Evolutionary conservation across 2,797 vertebrate species (phyloP).

Genomic region (Trachurus trachurus): DNA sequence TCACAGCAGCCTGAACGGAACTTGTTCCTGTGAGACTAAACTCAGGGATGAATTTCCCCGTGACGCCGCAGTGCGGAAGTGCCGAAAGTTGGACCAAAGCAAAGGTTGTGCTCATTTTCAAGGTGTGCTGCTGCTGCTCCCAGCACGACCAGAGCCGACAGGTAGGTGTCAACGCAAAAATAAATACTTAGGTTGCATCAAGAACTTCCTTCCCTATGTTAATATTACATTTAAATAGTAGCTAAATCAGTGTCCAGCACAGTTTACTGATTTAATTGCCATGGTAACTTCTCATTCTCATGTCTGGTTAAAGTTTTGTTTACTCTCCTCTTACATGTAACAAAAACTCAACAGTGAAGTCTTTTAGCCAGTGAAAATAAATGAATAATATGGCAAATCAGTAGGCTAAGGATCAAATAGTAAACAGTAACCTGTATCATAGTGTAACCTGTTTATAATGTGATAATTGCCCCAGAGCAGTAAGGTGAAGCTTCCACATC

Average conservation of each 20-base stretch:
- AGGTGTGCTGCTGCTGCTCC: too few species aligned
- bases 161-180: conserved; percentile 13
- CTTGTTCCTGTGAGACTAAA: conserved; percentile 24
- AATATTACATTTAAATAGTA: too few species aligned
- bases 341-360: neutral
- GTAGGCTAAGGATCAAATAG: too few species aligned
- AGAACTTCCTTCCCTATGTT: neutral
- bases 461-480: neutral
- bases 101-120: neutral
- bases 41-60: fast-evolving
- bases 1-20: neutral
- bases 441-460: neutral
- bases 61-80: conserved; percentile 34
- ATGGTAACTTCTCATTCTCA: neutral
- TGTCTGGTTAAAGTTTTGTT: neutral
- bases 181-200: too few species aligned
- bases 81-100: too few species aligned
- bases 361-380: neutral
- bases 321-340: neutral
- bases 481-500: neutral
- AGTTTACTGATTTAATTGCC: too few species aligned
- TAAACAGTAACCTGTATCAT: neutral
- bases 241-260: neutral
- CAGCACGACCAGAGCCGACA: neutral
- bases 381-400: neutral